Evolutionary conservation across 2,797 vertebrate genomes (phyloP).

Genomic region (Threskiornis aethiopicus): DNA sequence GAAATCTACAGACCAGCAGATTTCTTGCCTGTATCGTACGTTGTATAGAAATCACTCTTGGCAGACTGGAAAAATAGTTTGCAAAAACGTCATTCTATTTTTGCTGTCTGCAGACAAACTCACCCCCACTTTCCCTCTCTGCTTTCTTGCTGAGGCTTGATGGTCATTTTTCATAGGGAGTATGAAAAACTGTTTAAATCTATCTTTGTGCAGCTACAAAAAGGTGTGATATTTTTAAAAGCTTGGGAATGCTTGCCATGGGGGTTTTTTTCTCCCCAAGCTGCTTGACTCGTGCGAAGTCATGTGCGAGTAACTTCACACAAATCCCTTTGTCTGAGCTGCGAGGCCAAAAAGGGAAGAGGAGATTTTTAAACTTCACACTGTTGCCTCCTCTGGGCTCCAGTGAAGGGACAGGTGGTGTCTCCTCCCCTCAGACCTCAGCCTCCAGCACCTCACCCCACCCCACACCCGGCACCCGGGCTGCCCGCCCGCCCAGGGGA

Average conservation of each 20-base stretch:
- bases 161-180: background rate
- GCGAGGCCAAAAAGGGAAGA: background rate
- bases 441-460: background rate
- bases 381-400: background rate
- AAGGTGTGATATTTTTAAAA: background rate
- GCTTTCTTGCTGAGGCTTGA: background rate
- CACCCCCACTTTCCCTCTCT: background rate
- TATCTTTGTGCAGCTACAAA: background rate
- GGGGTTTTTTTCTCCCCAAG: background rate
- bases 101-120: background rate
- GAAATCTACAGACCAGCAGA: background rate
- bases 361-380: background rate
- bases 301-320: rapidly evolving
- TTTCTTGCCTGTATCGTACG: background rate
- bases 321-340: background rate
- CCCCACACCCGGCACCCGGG: too few relatives aligned
- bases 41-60: background rate
- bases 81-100: background rate
- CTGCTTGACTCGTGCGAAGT: rapidly evolving
- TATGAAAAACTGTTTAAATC: background rate
- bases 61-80: background rate
- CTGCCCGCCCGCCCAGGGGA: rapidly evolving
- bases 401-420: background rate
- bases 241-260: background rate
- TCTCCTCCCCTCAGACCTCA: background rate